Evolutionary conservation across 2,797 vertebrate genomes (phyloP).

Genomic region (Delichon dasypus): DNA sequence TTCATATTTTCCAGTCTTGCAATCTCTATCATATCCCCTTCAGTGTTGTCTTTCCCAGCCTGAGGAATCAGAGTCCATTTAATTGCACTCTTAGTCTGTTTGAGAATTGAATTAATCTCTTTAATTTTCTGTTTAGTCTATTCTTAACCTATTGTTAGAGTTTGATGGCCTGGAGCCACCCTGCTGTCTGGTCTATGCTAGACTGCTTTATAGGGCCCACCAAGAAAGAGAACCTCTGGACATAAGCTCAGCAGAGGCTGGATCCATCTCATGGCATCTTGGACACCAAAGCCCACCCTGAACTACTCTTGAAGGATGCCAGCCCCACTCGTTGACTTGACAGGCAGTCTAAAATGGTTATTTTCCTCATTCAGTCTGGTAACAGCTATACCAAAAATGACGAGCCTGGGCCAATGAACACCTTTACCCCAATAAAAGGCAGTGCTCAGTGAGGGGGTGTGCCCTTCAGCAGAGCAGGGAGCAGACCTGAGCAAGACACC

Average conservation of each 20-base stretch:
- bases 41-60: background rate
- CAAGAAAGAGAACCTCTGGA: background rate
- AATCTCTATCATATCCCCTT: conserved; percentile 37
- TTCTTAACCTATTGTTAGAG: conserved; percentile 38
- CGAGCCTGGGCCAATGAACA: background rate
- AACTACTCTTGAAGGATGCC: background rate
- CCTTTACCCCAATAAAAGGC: background rate
- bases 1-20: conserved; percentile 29
- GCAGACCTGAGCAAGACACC: background rate
- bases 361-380: background rate
- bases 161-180: background rate
- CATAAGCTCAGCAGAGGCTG: background rate
- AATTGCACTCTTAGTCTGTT: background rate
- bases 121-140: conserved; percentile 65
- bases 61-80: conserved; percentile 1
- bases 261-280: background rate
- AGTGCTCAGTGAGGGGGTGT: background rate
- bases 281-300: background rate
- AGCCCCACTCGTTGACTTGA: background rate
- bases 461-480: background rate
- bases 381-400: background rate
- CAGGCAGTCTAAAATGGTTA: background rate
- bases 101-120: conserved; percentile 37
- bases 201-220: background rate
- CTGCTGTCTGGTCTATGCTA: background rate